Percentiles rank a stretch among this genome's conserved stretches.
These are phyloP conservation scores for Pammene fasciana DNA, from an alignment of 2,888 invertebrate species.

Conservation along the genomic window DNA sequence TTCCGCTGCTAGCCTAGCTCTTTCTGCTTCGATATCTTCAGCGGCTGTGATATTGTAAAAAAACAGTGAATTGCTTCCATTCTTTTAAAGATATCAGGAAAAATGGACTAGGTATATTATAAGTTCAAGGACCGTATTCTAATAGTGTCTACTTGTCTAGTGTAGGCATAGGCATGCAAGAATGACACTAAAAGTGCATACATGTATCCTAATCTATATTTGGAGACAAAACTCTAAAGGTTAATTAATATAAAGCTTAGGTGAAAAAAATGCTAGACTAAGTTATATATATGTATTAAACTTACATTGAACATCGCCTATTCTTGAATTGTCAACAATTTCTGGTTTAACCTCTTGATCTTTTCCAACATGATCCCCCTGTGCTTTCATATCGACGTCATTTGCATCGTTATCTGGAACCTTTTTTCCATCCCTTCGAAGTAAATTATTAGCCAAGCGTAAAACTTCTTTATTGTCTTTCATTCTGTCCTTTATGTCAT, in stretches of 20 bases:
- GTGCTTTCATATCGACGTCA: slow-evolving; percentile 60
- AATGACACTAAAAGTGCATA: no score
- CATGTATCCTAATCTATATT: no score
- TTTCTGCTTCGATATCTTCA: slow-evolving; percentile 42
- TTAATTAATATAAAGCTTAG: no score
- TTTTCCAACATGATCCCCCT: slow-evolving; percentile 59
- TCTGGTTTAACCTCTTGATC: slow-evolving; percentile 25
- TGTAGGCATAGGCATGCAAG: no score
- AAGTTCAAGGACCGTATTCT: no score
- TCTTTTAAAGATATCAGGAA: no score
- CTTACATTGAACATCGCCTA: slow-evolving; percentile 34
- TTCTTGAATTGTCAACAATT: slow-evolving; percentile 33
- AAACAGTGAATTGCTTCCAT: background rate
- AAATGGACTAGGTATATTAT: no score
- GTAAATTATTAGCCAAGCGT: slow-evolving; percentile 67
- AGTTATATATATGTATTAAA: background rate
- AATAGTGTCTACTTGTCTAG: no score
- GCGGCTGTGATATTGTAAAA: slow-evolving; percentile 3
- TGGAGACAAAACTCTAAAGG: no score
- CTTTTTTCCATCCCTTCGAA: slow-evolving; percentile 66
- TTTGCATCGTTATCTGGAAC: slow-evolving; percentile 47
- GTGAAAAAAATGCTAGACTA: no score
- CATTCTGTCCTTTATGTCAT: slow-evolving; percentile 74
- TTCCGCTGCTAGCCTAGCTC: slow-evolving; percentile 49
- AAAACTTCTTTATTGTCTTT: slow-evolving; percentile 75